Evolutionary conservation across 2,113 vertebrate genomes (phyloP), one percentile per base, ranked within the genome.

Genomic region (Neopipo cinnamomea): DNA sequence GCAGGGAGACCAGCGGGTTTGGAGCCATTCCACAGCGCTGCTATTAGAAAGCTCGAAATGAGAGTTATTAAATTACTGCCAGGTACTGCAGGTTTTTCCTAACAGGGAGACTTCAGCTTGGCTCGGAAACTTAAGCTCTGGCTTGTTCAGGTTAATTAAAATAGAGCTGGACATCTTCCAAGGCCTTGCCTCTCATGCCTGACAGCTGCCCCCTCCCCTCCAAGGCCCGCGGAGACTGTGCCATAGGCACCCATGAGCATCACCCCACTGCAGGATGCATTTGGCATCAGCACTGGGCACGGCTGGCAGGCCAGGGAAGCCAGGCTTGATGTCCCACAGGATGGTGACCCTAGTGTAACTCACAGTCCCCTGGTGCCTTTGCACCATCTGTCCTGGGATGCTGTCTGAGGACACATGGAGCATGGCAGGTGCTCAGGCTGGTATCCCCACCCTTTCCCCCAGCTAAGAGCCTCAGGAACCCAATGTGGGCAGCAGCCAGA

Each of bases 61-160:
- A 94, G 86, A 84, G 93, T 93, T 93, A 93, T 96, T 97, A 95
- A 96, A 96, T 93, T 94, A 93, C 95, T 92, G 96, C 94, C 91
- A 95, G 95, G 95, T 96, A 96, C 88, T 94, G 93, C 88, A 88
- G 95, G 91, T 94, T 95, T 95, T 94, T 96, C 91, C 91, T 94
- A 96, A 97, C 80, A 55, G 88, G 89, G 95, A 94, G 81, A 77
- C 82, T 95, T 93, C 67, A 0, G 53, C 93, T 95, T 94, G 94
- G 95, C 95, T 97, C 8, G 0, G 93, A 96, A 97, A 97, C 88
- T 49, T 97, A 95, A 96, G 75, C 95, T 93, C 95, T 93, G 91
- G 71, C 72, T 92, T 71, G 72, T 85, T 95, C 93, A 74, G 94
- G 96, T 97, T 97, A 96, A 97, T 97, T 97, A 96, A 96, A 97